Evolutionary conservation across 2,797 vertebrate genomes (phyloP).

Genomic region (Tapera naevia): DNA sequence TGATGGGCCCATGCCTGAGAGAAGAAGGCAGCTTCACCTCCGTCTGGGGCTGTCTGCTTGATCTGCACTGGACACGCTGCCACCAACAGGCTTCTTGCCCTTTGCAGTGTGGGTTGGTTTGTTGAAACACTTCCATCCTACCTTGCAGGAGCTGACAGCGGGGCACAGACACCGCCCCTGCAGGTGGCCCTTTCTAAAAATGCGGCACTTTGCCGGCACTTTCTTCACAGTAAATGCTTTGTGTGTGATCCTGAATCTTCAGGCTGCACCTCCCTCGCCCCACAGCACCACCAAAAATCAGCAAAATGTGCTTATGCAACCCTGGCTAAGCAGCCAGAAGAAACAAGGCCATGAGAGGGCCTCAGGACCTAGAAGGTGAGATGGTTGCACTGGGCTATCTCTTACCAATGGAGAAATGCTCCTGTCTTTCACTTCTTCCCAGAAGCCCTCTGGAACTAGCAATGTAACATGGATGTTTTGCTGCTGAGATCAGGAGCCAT

Average conservation of each 20-base stretch:
- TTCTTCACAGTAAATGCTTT: background rate
- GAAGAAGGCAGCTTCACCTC: background rate
- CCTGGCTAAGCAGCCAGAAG: background rate
- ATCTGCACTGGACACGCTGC: background rate
- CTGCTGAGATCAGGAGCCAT: background rate
- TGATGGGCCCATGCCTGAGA: background rate
- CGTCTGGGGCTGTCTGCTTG: background rate
- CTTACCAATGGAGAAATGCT: rapidly evolving
- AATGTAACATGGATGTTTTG: background rate
- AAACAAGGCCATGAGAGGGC: background rate
- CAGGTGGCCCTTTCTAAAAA: background rate
- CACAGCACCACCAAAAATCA: background rate
- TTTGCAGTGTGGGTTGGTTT: background rate
- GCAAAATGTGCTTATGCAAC: background rate
- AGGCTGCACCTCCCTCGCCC: background rate
- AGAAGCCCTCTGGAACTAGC: background rate
- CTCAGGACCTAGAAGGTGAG: background rate
- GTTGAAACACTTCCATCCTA: background rate
- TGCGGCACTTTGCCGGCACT: background rate
- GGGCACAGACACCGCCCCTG: background rate
- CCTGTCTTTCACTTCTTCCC: background rate
- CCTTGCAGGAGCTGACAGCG: background rate
- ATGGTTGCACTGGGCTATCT: background rate
- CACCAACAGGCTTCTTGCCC: background rate
- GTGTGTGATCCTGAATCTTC: background rate